Evolutionary conservation across 2,113 vertebrate species (phyloP).

Genomic region (Phycodurus eques): DNA sequence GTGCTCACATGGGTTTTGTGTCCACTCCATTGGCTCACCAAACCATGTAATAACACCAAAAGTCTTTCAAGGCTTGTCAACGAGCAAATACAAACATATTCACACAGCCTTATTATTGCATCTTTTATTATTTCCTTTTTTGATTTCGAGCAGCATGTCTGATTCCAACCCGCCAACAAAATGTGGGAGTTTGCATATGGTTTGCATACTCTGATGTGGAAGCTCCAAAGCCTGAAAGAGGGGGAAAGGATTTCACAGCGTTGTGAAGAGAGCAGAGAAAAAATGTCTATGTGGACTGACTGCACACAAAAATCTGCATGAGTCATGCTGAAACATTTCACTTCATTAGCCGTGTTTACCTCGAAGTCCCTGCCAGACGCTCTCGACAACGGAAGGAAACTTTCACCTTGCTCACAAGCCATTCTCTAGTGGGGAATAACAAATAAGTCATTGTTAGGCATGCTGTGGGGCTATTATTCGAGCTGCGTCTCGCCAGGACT

Average conservation of each 20-base stretch:
- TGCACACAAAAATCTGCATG: constrained; percentile 41
- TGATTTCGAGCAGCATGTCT: constrained; percentile 6
- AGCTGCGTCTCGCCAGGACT: constrained; percentile 43
- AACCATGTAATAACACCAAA: neutral
- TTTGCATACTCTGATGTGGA: neutral
- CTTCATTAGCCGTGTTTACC: constrained; percentile 59
- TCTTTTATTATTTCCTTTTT: neutral
- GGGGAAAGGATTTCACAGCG: constrained; percentile 34
- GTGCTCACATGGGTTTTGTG: constrained; percentile 32
- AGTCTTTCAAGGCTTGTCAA: no score
- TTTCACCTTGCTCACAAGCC: constrained; percentile 29
- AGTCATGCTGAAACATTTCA: constrained; percentile 52
- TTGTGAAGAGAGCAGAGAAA: constrained; percentile 19
- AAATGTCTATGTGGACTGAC: constrained; percentile 41
- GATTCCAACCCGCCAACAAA: constrained; percentile 17
- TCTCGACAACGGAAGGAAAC: constrained; percentile 42
- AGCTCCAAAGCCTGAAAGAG: constrained; percentile 16
- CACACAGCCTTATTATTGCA: neutral
- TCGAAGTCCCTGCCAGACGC: constrained; percentile 28
- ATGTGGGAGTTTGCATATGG: constrained; percentile 20
- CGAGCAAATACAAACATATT: constrained; percentile 12
- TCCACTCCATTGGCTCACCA: constrained; percentile 12
- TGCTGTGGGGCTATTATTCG: constrained; percentile 28
- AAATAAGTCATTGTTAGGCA: constrained; percentile 59
- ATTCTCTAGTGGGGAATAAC: constrained; percentile 48